These are phyloP conservation scores for Corythornis cristatus DNA, from an alignment of 2,113 vertebrate genomes.

Conservation along the genomic window DNA sequence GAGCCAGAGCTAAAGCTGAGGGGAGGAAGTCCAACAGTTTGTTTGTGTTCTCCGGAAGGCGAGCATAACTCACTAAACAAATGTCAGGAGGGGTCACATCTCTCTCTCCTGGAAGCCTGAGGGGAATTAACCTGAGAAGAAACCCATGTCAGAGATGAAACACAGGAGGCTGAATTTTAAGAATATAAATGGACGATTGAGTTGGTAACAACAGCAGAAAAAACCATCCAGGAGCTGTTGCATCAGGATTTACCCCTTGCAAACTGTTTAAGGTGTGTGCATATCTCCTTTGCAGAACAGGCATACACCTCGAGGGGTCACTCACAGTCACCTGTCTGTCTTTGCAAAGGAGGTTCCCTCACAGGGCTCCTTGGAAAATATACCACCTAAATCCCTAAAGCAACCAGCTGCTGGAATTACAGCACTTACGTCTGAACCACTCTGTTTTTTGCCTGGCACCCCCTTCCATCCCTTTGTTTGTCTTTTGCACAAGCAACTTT, in stretches of 20 bases:
- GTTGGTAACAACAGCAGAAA: rapidly evolving
- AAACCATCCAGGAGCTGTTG: background rate
- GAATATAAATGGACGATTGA: background rate
- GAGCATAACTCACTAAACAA: constrained; percentile 61
- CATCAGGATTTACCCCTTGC: background rate
- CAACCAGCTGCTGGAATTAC: background rate
- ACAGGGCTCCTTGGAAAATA: background rate
- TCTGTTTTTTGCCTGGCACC: background rate
- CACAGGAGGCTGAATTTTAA: background rate
- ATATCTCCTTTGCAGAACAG: background rate
- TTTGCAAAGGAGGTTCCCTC: background rate
- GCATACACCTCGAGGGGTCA: background rate
- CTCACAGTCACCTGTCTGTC: background rate
- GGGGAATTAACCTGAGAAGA: constrained; percentile 31
- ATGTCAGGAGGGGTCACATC: constrained; percentile 56
- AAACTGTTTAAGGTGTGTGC: background rate
- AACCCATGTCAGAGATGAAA: background rate
- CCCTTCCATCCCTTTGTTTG: background rate
- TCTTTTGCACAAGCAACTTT: rapidly evolving
- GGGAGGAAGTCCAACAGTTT: constrained; percentile 37
- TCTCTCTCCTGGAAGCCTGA: constrained; percentile 1
- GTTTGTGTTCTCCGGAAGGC: constrained; percentile 62
- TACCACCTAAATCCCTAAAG: background rate
- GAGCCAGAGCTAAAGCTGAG: background rate
- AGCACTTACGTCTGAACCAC: background rate